phyloP scores from a whole-genome alignment of 2,888 invertebrate species.

The Pseudoips prasinana region DNA sequence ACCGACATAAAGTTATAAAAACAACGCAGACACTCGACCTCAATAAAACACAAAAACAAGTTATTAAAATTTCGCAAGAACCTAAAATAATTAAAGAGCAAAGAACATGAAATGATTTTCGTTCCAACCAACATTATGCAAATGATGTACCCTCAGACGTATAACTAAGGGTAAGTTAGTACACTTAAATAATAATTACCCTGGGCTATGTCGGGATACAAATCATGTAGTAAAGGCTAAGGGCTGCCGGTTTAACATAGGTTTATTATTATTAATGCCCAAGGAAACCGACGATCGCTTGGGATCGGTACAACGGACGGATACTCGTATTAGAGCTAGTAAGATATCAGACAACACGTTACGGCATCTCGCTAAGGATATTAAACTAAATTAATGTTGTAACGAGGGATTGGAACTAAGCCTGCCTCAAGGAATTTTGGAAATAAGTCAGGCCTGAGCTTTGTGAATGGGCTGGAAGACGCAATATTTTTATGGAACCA shows the following conservation, averaged over 20 bases:
- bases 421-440: constrained; percentile 18
- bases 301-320: constrained; percentile 31
- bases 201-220: constrained; percentile 30
- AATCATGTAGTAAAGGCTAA: constrained; percentile 35
- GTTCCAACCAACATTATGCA: constrained; percentile 34
- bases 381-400: constrained; percentile 36
- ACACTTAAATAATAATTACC: constrained; percentile 40
- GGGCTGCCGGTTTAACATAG: constrained; percentile 31
- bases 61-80: constrained; percentile 30
- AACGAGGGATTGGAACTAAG: constrained; percentile 25
- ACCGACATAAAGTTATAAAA: constrained; percentile 27
- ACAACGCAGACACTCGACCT: constrained; percentile 12
- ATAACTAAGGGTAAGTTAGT: constrained; percentile 29
- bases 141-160: constrained; percentile 29
- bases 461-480: constrained; percentile 25
- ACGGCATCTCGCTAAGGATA: constrained; percentile 16
- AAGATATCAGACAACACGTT: constrained; percentile 30
- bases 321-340: constrained; percentile 22
- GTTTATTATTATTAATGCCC: constrained; percentile 42
- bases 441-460: constrained; percentile 33
- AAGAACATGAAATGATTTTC: constrained; percentile 36
- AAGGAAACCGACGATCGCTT: constrained; percentile 31
- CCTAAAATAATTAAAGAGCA: constrained; percentile 34
- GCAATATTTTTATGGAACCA: neutral
- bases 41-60: constrained; percentile 30